Conservation (phyloP, 2,113 vertebrate genomes). For the Hyperopisus bebe region DNA sequence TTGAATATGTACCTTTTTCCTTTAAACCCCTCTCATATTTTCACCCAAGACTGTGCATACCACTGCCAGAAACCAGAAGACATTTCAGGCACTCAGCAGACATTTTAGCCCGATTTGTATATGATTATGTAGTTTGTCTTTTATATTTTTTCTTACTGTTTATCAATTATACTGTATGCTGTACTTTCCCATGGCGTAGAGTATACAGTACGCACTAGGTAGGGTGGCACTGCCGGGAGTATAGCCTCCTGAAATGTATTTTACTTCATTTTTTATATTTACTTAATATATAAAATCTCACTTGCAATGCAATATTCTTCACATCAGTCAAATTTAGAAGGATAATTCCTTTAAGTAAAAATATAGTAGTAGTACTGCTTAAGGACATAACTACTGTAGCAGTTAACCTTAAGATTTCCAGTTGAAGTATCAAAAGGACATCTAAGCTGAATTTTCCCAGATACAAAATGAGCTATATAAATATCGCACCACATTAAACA, state of each 20-base stretch:
- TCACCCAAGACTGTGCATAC: not conserved
- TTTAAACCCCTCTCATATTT: not conserved
- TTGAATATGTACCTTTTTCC: not conserved
- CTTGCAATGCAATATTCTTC: not conserved
- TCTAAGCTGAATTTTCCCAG: not conserved
- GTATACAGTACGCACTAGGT: too few species aligned
- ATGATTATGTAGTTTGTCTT: not conserved
- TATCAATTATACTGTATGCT: not conserved
- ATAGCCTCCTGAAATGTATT: not conserved
- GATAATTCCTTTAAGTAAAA: not conserved
- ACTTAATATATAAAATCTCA: not conserved
- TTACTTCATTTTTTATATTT: not conserved
- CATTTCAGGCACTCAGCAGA: not conserved
- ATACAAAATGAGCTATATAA: not conserved
- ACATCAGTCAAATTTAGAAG: not conserved
- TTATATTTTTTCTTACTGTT: not conserved
- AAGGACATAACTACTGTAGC: not conserved
- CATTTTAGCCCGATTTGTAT: not conserved
- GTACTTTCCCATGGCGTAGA: too few species aligned
- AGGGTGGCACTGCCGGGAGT: not conserved
- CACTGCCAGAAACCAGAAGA: not conserved
- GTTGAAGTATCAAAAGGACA: not conserved
- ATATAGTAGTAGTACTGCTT: not conserved
- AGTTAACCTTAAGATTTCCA: not conserved
- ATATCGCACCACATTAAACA: conserved; percentile 6